Evolutionary conservation across 2,113 vertebrate species (phyloP), one percentile per base, ranked within the genome.

Genomic region (Catagonus wagneri): DNA sequence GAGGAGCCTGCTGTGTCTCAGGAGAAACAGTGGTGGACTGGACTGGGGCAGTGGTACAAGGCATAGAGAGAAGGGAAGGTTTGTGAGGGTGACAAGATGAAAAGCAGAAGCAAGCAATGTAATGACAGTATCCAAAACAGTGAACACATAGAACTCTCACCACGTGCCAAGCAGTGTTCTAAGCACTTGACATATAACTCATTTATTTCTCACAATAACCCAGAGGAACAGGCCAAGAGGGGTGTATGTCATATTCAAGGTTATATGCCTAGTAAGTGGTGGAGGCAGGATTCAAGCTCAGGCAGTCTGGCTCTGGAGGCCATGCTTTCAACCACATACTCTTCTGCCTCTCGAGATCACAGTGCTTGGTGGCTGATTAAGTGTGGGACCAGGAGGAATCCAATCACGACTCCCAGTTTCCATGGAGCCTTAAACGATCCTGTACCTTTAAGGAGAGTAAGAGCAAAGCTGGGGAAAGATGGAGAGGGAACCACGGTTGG

Each of bases 71-170:
- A 88, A 3, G 7, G 32, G 58, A 12, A 58, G 19, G 6, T 79
- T 50, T 32, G 61, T 94, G 84, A 86, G 86, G 2, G 25, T 92
- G 86, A 68, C 52, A 54, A 2, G 36, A 69, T 39, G 58, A 83
- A 86, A 83, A 86, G 58, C 27, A 79, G 68, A 93, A 95, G 56
- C 52, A 93, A 68, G 27, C 23, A n/a, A 25, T 66, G 22, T 52
- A 93, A 27, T 68, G 66, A 58, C 3, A 93, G 13, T 74, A 90
- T 68, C 36, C 39, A 7, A 11, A 27, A 80, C 2, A 71, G 71
- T 1, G 2, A 83, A n/a, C 66, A 56, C 23, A 78, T 10, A 50
- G 23, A 89, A 65, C 6, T 71, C 54, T 68, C 22, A 4, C 25
- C 44, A 68, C 29, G 68, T 44, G n/a, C 68, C 69, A 56, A 65